Evolutionary conservation across 2,113 vertebrate genomes (phyloP).

Genomic region (Barbus barbus): DNA sequence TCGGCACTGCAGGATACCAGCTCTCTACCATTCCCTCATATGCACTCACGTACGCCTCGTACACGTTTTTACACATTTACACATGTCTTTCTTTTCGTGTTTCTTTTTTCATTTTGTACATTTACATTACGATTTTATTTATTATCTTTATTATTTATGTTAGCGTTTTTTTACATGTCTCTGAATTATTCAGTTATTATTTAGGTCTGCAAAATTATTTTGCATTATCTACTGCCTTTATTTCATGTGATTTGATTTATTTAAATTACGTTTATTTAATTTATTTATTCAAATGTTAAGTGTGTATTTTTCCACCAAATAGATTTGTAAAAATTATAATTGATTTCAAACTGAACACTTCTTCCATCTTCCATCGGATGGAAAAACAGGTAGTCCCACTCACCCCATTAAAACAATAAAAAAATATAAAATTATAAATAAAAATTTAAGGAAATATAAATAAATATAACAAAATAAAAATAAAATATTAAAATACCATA

Average conservation of each 20-base stretch:
- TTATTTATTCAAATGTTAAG: neutral
- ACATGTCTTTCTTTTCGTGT: neutral
- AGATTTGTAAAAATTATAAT: too few relatives aligned
- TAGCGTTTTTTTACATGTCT: neutral
- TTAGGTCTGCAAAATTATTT: neutral
- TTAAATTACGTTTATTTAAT: neutral
- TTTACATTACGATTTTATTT: too few relatives aligned
- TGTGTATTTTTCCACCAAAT: too few relatives aligned
- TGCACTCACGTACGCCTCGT: neutral
- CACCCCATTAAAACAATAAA: neutral
- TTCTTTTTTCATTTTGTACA: neutral
- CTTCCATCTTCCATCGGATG: neutral
- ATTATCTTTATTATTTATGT: neutral
- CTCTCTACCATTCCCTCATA: slow-evolving; percentile 13
- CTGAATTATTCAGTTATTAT: neutral
- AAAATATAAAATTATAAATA: too few relatives aligned
- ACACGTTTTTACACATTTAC: too few relatives aligned
- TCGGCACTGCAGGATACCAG: slow-evolving; percentile 5
- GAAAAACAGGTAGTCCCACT: neutral
- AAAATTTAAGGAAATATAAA: too few relatives aligned
- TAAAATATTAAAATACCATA: too few relatives aligned
- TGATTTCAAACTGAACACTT: neutral
- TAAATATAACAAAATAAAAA: too few relatives aligned
- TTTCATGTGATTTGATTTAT: neutral
- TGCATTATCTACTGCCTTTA: neutral